Conservation (phyloP, 2,797 vertebrate species). For the Periophthalmus magnuspinnatus region DNA sequence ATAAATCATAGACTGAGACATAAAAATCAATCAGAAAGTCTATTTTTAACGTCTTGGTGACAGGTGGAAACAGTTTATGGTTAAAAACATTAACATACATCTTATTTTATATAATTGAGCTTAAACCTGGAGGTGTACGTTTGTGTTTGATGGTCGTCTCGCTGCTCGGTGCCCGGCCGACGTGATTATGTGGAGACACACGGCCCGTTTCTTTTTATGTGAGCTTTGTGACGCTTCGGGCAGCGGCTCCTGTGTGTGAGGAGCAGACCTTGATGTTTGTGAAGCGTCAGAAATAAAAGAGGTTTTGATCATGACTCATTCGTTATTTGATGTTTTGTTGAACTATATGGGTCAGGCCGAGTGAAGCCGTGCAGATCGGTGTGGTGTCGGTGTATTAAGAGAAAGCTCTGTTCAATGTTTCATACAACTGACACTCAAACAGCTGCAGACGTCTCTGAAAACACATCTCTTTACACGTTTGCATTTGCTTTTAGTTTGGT, state of each 20-base stretch:
- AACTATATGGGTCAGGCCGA: background rate
- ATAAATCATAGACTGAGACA: background rate
- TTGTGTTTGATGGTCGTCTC: background rate
- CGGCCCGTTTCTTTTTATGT: background rate
- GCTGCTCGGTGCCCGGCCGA: background rate
- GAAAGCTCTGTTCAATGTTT: background rate
- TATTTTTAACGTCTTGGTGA: background rate
- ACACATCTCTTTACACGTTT: no score
- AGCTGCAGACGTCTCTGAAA: background rate
- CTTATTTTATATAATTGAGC: background rate
- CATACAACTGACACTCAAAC: background rate
- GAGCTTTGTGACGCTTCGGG: background rate
- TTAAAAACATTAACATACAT: background rate
- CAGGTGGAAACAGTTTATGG: background rate
- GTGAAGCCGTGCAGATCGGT: background rate
- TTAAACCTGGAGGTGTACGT: background rate
- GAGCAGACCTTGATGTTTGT: conserved; percentile 11
- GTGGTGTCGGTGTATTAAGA: background rate
- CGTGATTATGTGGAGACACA: background rate
- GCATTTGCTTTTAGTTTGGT: background rate
- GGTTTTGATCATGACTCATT: conserved; percentile 6
- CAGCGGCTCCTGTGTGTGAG: background rate
- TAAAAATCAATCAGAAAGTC: conserved; percentile 1
- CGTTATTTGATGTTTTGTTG: background rate
- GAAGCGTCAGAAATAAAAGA: conserved; percentile 9